Evolutionary conservation across 1,140 invertebrate species (phyloP).

Genomic region (Drosophila pectinifera): DNA sequence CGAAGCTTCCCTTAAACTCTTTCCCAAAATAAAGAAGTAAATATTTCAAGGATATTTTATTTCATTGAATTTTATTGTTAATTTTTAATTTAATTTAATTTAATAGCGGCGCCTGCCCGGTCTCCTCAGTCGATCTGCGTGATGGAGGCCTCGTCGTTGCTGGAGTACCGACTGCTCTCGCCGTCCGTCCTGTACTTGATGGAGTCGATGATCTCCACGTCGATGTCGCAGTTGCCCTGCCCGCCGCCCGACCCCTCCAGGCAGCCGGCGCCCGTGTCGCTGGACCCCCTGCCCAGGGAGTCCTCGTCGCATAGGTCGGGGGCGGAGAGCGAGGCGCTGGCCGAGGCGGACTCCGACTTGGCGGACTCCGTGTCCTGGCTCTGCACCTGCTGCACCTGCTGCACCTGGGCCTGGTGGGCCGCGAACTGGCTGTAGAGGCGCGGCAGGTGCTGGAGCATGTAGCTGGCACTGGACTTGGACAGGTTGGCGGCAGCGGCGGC

Average conservation of each 20-base stretch:
- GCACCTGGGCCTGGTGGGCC: slow-evolving; percentile 62
- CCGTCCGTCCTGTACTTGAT: slow-evolving; percentile 81
- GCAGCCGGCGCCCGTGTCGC: slow-evolving; percentile 41
- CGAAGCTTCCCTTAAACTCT: too few species aligned
- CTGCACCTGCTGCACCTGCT: slow-evolving; percentile 43
- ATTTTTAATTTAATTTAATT: not conserved
- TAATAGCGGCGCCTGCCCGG: too few species aligned
- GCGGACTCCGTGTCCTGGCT: slow-evolving; percentile 62
- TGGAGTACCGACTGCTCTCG: slow-evolving; percentile 78
- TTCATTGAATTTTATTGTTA: not conserved
- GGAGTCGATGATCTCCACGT: slow-evolving; percentile 84
- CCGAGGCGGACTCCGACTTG: slow-evolving; percentile 73
- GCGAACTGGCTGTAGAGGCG: slow-evolving; percentile 86
- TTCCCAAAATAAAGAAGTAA: too few species aligned
- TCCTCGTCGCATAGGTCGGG: slow-evolving; percentile 76
- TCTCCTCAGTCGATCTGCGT: slow-evolving; percentile 73
- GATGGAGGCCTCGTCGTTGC: slow-evolving; percentile 80
- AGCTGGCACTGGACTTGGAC: slow-evolving; percentile 85
- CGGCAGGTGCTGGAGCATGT: slow-evolving; percentile 86
- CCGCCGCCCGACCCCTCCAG: slow-evolving; percentile 29
- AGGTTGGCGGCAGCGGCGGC: slow-evolving; percentile 65
- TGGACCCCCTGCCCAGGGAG: slow-evolving; percentile 65
- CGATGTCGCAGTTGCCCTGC: slow-evolving; percentile 76
- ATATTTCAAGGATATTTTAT: too few species aligned
- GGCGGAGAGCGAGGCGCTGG: slow-evolving; percentile 57